Base-by-base conservation (phyloP, 2,888 invertebrate species). In the Melipona bicolor region DNA sequence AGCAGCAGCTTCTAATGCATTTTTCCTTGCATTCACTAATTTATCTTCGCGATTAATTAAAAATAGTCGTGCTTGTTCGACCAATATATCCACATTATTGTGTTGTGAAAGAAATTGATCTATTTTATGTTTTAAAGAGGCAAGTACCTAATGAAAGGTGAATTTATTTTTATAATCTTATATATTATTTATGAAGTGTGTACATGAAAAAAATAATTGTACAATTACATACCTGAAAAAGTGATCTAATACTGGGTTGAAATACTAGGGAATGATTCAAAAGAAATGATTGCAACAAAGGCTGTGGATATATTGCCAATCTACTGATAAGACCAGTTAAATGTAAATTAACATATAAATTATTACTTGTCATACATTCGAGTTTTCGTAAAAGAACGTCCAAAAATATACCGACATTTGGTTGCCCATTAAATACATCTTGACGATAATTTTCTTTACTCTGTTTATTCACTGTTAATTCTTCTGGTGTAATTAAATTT, bases 191-290 rank as follows among this genome's bases (percentile, higher is more conserved):
- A n/a, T 5, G 3, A 3, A n/a, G 43, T 72, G n/a, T 4, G 13
- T 71, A 50, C 3, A 19, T 50, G 19, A 17, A 4, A 0, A 49
- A 36, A 0, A 49, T 59, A 52, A 27, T 24, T 21, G 15, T 52
- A 27, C 27, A 79, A 65, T 84, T 72, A 90, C 94, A 94, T 93
- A 98, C 98, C 96, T 98, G 98, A 94, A 97, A 97, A 86, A 99
- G 96, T 5, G 98, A 98, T 93, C 98, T 97, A 93, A 99, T 97
- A 92, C 97, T 97, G 2, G 98, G 98, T 94, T 98, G 98, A 92
- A 98, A 96, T 89, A 98, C 97, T 90, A 97, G 96, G 94, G 97
- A 97, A 83, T 98, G 97, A 92, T 98, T 98, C 85, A 99, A 96
- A 68, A 99, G 95, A 93, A 99, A 97, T 4, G 98, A 97, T 87